These are phyloP conservation scores for Cyaniris semiargus DNA, from an alignment of 2,888 invertebrate species.

Conservation along the genomic window DNA sequence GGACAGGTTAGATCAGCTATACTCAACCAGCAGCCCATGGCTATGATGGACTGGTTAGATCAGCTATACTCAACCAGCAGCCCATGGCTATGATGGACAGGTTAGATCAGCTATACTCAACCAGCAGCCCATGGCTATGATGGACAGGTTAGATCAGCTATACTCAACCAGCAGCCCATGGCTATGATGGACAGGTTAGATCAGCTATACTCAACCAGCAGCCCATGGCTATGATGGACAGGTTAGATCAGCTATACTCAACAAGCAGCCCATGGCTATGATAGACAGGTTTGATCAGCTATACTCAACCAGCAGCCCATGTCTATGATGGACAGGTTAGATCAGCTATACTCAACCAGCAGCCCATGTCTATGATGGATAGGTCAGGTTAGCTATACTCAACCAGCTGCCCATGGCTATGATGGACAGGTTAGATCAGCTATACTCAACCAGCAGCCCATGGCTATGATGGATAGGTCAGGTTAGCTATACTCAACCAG, in stretches of 20 bases:
- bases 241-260: constrained; percentile 80
- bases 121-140: constrained; percentile 92
- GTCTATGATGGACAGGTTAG: constrained; percentile 86
- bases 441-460: constrained; percentile 92
- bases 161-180: constrained; percentile 93
- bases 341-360: constrained; percentile 84
- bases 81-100: constrained; percentile 91
- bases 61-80: constrained; percentile 86
- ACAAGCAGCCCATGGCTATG: constrained; percentile 93
- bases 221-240: constrained; percentile 90
- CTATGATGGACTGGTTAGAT: constrained; percentile 85
- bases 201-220: constrained; percentile 86
- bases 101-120: constrained; percentile 82
- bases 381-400: constrained; percentile 76
- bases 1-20: constrained; percentile 76
- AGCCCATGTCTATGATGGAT: constrained; percentile 91
- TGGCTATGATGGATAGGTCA: constrained; percentile 88
- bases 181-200: constrained; percentile 86
- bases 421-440: constrained; percentile 82
- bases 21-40: constrained; percentile 93
- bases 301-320: constrained; percentile 93
- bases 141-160: constrained; percentile 78
- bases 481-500: constrained; percentile 83
- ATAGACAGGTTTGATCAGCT: constrained; percentile 81
- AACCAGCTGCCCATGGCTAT: constrained; percentile 93